Percentiles rank a stretch among this genome's conserved stretches.
phyloP scores from a whole-genome alignment of 2,797 vertebrate genomes.

The Silurus aristotelis region DNA sequence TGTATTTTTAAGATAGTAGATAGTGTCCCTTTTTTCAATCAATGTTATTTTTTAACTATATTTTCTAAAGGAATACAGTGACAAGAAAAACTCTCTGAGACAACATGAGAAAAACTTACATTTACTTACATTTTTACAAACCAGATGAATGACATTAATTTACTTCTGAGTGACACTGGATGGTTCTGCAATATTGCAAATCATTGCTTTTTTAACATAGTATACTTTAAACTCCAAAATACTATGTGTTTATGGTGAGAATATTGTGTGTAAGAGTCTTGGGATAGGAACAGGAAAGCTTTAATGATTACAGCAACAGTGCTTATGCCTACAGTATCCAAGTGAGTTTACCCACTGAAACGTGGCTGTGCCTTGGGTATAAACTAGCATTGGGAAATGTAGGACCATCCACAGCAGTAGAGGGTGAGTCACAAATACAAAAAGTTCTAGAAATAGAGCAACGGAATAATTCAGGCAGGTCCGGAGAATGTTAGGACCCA shows the following conservation, averaged over 20 bases:
- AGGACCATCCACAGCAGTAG: neutral
- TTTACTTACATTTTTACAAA: too few relatives aligned
- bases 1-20: too few relatives aligned
- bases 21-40: too few relatives aligned
- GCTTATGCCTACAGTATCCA: neutral
- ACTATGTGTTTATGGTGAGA: neutral
- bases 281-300: neutral
- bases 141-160: neutral
- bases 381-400: neutral
- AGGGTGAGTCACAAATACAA: neutral
- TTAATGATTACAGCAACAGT: neutral
- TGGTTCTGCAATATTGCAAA: neutral
- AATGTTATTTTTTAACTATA: too few relatives aligned
- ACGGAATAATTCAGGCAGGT: neutral
- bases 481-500: neutral
- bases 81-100: neutral
- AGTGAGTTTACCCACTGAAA: neutral
- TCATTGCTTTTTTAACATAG: neutral
- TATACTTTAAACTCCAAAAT: neutral
- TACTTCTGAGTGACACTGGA: neutral
- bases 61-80: neutral
- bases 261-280: neutral
- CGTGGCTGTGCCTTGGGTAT: neutral
- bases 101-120: neutral
- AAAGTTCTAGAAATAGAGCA: neutral